Conservation (phyloP, 2,888 invertebrate species). For the Sinelater perroti region DNA sequence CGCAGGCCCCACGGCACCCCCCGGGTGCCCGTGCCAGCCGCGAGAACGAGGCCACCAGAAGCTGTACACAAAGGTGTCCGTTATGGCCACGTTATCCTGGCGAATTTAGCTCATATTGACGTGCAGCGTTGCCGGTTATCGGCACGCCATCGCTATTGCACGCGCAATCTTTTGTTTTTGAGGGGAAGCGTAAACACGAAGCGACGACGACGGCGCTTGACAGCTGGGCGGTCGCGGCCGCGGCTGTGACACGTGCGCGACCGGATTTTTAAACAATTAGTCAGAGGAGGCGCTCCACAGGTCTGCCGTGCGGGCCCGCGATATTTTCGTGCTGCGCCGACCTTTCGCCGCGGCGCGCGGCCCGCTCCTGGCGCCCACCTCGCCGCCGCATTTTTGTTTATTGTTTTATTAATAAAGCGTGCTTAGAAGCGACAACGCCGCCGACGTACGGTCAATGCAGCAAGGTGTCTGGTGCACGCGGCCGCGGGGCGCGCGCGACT, state of each 20-base stretch:
- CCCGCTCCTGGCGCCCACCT: too few relatives aligned
- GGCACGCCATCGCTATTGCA: constrained; percentile 21
- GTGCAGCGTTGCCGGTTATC: constrained; percentile 54
- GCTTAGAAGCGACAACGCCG: constrained; percentile 25
- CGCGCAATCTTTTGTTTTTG: constrained; percentile 17
- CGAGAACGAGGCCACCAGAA: constrained; percentile 51
- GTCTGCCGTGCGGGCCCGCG: too few relatives aligned
- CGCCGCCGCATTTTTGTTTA: constrained; percentile 10
- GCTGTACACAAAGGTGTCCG: constrained; percentile 48
- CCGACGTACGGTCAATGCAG: constrained; percentile 47
- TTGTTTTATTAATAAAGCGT: constrained; percentile 29
- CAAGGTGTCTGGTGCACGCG: constrained; percentile 48
- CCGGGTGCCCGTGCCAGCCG: too few relatives aligned
- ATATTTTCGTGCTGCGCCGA: background rate
- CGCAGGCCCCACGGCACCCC: too few relatives aligned
- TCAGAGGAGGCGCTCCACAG: too few relatives aligned
- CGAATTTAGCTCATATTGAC: constrained; percentile 38
- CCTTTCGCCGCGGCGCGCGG: too few relatives aligned
- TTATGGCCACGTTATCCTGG: constrained; percentile 52
- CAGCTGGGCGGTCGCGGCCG: background rate
- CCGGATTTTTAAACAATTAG: background rate
- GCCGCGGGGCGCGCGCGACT: constrained; percentile 34
- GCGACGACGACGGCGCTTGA: background rate
- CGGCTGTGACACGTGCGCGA: background rate
- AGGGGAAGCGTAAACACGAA: background rate